Base-by-base conservation (phyloP, 2,888 invertebrate genomes). In the Eueremaeus valkanovi region DNA sequence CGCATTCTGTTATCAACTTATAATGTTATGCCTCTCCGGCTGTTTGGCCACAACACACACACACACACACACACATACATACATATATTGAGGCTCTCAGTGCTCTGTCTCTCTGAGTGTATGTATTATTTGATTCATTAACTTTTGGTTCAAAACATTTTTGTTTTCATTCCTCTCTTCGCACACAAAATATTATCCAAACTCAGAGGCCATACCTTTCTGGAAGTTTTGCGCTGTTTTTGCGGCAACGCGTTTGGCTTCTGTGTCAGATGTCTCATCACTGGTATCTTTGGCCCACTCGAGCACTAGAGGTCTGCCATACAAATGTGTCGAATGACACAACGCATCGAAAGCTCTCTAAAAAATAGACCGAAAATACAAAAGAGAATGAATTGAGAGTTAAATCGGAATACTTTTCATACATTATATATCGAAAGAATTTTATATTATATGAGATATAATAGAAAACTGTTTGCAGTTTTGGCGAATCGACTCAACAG, bases 261-360 rank as follows among this genome's bases (percentile, higher is more conserved):
- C 9, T 18, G n/a, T n/a, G n/a, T n/a, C 29, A 29, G 3, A 58
- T 16, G 63, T 33, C 63, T 72, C 66, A 27, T 49, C 66, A 13
- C n/a, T 55, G 73, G 33, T 24, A 31, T 61, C 49, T 21, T 91
- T 88, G 0, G 95, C 94, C 98, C 98, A 99, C 85, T 99, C 97
- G 77, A 99, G 85, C 0, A 95, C 96, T 81, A 99, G 86, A 75
- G 97, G 87, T 79, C 98, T 88, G 0, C 98, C 98, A 84, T 95
- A 98, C 84, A 99, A 90, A 88, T 99, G 99, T 74, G 98, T 98
- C 81, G 96, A 96, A 83, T 93, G 93, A 80, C 92, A 90, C n/a
- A 97, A 83, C 0, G 93, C 90, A 78, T 94, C 91, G 84, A 96
- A 95, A 0, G 98, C 98, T 82, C 89, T 88, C 91, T 93, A 9